Base-by-base conservation (phyloP, 2,797 vertebrate species). In the Aldrovandia affinis region DNA sequence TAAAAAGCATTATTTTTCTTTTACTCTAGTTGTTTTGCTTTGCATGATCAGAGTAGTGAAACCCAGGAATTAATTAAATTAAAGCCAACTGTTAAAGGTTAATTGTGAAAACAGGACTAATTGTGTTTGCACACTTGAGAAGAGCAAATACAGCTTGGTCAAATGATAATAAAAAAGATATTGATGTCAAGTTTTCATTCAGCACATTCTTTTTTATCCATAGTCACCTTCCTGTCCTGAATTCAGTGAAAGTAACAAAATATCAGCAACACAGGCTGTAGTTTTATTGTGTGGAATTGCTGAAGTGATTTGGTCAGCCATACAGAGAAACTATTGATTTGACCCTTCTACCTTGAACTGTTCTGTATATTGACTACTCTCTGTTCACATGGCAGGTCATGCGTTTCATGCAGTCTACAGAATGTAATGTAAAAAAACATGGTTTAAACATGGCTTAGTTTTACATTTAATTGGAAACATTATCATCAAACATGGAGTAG, bases 361-460 rank as follows among this genome's bases (percentile, higher is more conserved):
- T 81, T 20, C 22, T 47, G 83, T 78, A 75, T 84, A 83, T 87
- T 44, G 79, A 80, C 63, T 88, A 85, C 85, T 81, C 85, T 89
- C 86, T 83, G 81, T 83, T 90, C 90, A 85, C 63, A 33, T 83
- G 85, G 84, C 83, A 88, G 89, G 89, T 89, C 89, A 81, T 36
- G 20, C 54, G 83, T 81, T 82, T 88, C 91, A 89, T 86, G 25
- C 85, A 52, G 86, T 92, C 90, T 86, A 84, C 83, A 81, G 82
- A 84, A 80, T 83, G 89, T 89, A 92, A 91, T 91, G 89, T 89
- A 86, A 88, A 89, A 91, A 87, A 83, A 75, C 85, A 82, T 57
- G 15, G 54, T 59, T 83, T 82, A 30, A 59, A 87, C 88, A 89
- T 70, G 65, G 65, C 65, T 70, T 70, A 70, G 65, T 20, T 70